Base-by-base conservation (phyloP, 2,888 invertebrate species). In the Altica lythri region DNA sequence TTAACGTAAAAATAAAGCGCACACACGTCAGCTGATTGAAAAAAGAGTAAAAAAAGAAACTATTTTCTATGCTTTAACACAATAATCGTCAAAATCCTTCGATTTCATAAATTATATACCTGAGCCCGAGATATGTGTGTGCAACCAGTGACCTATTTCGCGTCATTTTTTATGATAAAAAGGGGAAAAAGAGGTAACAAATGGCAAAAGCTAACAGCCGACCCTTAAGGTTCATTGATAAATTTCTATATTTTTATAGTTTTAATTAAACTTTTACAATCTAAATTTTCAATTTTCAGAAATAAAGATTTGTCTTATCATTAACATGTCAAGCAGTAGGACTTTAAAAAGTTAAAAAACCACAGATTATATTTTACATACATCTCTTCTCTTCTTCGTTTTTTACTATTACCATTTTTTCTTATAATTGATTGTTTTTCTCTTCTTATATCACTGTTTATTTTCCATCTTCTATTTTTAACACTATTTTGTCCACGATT, bases 81-180 rank as follows among this genome's bases (percentile, higher is more conserved):
- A 46, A 47, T 47, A 42, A 53, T 47, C 34, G 34, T 10, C 53
- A 32, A 35, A 47, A 53, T 47, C 35, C 47, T 51, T 53, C 52
- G 50, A 57, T 60, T 55, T 51, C 47, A 46, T 38, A 52, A 58
- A 60, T 58, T 59, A 55, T 52, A 57, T 59, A 57, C 61, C 59
- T 60, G 57, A 47, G 51, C 35, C 19, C 8, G 19, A 48, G 43
- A 38, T 46, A 32, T 57, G 57, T 53, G 60, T 54, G 59, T 60
- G 60, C 53, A 60, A 60, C 62, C 59, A 60, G 59, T 62, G 63
- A 63, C 64, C 64, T 59, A 63, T 62, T 62, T 62, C 53, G 47
- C 45, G 34, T 54, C 47, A 25, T 58, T 58, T 55, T 59, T 64
- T 62, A 58, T 58, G 44, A 48, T 51, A 52, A 32, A 57, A 60